Evolutionary conservation across 2,888 invertebrate species (phyloP), one percentile per base, ranked within the genome.

Genomic region (Morpho helenor): DNA sequence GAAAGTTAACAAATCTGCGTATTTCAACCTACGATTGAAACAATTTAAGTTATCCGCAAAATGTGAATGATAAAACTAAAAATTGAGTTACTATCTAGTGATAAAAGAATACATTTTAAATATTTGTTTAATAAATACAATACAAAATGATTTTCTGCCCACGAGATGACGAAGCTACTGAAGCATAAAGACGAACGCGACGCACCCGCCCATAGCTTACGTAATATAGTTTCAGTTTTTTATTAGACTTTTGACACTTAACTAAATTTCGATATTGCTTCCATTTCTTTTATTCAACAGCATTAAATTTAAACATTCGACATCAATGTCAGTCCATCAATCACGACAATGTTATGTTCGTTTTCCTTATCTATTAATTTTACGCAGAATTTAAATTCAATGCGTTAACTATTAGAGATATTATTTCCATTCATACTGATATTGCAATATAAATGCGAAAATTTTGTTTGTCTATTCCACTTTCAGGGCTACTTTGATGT

Each of bases 1-100:
- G 59, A 64, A 62, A 65, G 61, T 59, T 51, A 57, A 59, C 56
- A 45, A 23, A 55, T 45, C 39, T 59, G 50, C 44, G 51, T 47
- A 54, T 9, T 57, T 57, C 49, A 52, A 7, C 16, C 31, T 16
- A 8, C n/a, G 58, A 55, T 52, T 55, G 42, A 23, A 46, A 40
- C 42, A 51, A 47, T 7, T 47, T 46, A 23, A 8, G 10, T 39
- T n/a, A 40, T 7, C 49, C 7, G n/a, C 10, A 49, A 49, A n/a
- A 40, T 31, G 31, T 31, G 31, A 31, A 31, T 31, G 31, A 31
- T 31, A 3, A 5, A 31, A 31, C 31, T 31, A 31, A 5, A 31
- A 31, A 31, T 3, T 31, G 1, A 31, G 31, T 31, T 31, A 31
- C 31, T 31, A 31, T 31, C 31, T 5, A 31, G 31, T 31, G 31